Evolutionary conservation across 2,113 vertebrate genomes (phyloP).

Genomic region (Lichenostomus cassidix): DNA sequence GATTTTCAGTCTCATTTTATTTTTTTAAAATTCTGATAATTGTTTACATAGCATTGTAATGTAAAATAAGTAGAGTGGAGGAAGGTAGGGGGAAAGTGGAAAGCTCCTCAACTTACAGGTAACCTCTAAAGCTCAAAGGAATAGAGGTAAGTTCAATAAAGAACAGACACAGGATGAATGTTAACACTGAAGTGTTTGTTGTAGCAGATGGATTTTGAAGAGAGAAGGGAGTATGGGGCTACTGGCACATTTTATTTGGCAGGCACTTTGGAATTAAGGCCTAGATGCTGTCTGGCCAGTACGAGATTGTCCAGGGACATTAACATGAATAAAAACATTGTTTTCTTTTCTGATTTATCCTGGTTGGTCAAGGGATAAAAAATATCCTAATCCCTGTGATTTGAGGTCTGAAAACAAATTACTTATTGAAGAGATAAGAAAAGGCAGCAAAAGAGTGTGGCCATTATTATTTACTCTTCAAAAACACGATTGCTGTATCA

Average conservation of each 20-base stretch:
- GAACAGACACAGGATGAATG: background rate
- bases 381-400: background rate
- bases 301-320: background rate
- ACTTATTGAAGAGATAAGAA: background rate
- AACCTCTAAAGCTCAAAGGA: background rate
- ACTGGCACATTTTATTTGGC: background rate
- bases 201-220: conserved; percentile 26
- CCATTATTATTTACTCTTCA: background rate
- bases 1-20: background rate
- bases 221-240: background rate
- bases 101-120: background rate
- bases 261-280: background rate
- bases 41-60: background rate
- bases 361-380: background rate
- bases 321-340: background rate
- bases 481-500: background rate
- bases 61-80: background rate
- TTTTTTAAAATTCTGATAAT: background rate
- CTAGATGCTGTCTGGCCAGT: background rate
- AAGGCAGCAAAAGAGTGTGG: background rate
- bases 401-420: background rate
- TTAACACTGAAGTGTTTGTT: background rate
- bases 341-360: background rate
- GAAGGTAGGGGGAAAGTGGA: background rate
- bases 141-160: background rate